Base-by-base conservation (phyloP, 2,113 vertebrate species). In the Isurus oxyrinchus region DNA sequence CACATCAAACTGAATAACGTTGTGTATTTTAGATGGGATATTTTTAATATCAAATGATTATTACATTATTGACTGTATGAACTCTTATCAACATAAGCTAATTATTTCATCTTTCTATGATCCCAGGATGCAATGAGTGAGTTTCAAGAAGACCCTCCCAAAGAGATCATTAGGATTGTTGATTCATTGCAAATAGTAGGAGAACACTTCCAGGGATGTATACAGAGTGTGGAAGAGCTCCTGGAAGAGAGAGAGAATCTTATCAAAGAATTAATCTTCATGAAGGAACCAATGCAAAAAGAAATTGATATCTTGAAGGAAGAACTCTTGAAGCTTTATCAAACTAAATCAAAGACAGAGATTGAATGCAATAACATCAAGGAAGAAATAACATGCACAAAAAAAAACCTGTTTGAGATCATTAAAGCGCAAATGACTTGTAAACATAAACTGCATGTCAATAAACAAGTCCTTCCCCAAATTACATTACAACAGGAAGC, bases 401-500 rank as follows among this genome's bases (percentile, higher is more conserved):
- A 98, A 97, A 98, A 97, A 97, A 98, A 98, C 93, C 97, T 99
- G 2, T 99, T 99, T 95, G 97, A 97, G 95, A 98, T 98, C 96
- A 98, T 98, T 0, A 98, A 98, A 97, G 99, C 99, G 8, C 98
- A 98, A 0, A 98, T 99, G 96, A 98, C 98, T 25, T 98, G 97
- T 96, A 98, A 99, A 97, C 98, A 98, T 88, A 97, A 98, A 96
- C 97, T 99, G 97, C 98, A 98, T 96, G 98, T 97, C 95, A 98
- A 98, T 66, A 97, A 97, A 55, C 98, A 98, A 7, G 98, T 98
- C 0, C 97, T 99, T 97, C 98, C 98, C 96, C 97, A 98, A 96
- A 97, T 98, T 0, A 97, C 97, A 0, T 97, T 97, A 79, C 97
- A 97, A 96, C 97, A 97, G 98, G 98, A 98, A 21, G 98, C 98